Evolutionary conservation across 2,113 vertebrate species (phyloP), one percentile per base, ranked within the genome.

Genomic region (Grammomys surdaster): DNA sequence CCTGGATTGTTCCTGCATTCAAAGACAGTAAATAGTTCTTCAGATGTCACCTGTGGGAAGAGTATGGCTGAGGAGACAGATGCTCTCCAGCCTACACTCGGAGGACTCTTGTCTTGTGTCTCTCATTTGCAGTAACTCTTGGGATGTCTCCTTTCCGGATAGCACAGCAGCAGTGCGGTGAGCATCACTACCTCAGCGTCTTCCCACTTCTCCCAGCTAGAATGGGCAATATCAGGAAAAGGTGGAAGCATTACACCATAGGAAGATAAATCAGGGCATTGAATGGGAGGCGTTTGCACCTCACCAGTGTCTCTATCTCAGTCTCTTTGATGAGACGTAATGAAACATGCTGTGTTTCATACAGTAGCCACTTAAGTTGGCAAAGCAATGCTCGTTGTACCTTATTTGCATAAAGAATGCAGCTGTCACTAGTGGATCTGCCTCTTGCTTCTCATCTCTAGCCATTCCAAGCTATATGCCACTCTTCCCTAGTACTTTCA

Each of bases 391-490:
- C 33, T 0, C 1, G 31, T 80, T 65, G 9, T 89, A 56, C 58
- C 31, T 81, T 46, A 88, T 72, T 90, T 96, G 58, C 56, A 80
- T 86, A 43, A 67, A 73, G 75, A 14, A 48, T 67, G 56, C 88
- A 40, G 63, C 13, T 73, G 46, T 65, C 28, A 9, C 54, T 26
- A 89, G 33, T 81, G 48, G 40, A 85, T 51, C 88, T 93, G 88
- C 56, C n/a, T 46, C 65, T 90, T 88, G 70, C 56, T 82, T 95
- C 95, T 84, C n/a, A 90, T 77, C 78, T 46, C 43, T 63, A 56
- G 78, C 33, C 17, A n/a, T 58, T 63, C 28, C 76, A 82, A 17
- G 56, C n/a, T 77, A 13, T 70, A 31, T 70, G 89, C 31, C 48
- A 12, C 56, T 92, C 48, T 48, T 82, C 7, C 31, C 26, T 7